These are phyloP conservation scores for Calcarius lapponicus DNA, from an alignment of 2,797 vertebrate genomes.

Conservation along the genomic window DNA sequence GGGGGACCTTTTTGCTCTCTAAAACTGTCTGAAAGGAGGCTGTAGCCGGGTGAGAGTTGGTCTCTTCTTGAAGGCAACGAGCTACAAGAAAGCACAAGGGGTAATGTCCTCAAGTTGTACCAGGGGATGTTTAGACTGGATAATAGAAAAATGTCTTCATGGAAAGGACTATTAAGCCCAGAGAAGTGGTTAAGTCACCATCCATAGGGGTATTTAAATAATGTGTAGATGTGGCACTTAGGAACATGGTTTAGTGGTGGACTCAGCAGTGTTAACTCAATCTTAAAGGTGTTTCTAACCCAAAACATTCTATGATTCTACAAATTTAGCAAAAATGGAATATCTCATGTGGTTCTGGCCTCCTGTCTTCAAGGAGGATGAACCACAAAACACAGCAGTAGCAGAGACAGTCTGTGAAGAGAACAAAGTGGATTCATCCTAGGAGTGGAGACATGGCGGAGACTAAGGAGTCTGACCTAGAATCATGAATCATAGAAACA, in stretches of 20 bases:
- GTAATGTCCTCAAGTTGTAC: background rate
- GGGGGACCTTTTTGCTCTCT: accelerated
- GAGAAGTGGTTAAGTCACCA: background rate
- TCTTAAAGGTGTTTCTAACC: background rate
- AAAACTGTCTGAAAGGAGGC: background rate
- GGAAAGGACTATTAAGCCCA: background rate
- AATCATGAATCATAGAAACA: background rate
- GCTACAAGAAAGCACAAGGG: background rate
- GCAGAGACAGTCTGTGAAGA: background rate
- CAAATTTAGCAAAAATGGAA: background rate
- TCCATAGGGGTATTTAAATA: background rate
- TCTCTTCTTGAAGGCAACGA: accelerated
- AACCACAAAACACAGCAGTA: background rate
- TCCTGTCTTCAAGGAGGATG: background rate
- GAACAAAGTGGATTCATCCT: background rate
- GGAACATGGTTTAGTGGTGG: background rate
- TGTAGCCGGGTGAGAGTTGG: accelerated
- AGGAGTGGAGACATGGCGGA: background rate
- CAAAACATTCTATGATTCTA: background rate
- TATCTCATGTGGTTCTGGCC: background rate
- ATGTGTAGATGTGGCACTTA: accelerated
- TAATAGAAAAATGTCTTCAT: background rate
- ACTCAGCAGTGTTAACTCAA: background rate
- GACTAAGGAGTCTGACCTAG: background rate
- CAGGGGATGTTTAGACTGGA: background rate